phyloP scores from a whole-genome alignment of 2,888 invertebrate species.

The Baccha elongata region DNA sequence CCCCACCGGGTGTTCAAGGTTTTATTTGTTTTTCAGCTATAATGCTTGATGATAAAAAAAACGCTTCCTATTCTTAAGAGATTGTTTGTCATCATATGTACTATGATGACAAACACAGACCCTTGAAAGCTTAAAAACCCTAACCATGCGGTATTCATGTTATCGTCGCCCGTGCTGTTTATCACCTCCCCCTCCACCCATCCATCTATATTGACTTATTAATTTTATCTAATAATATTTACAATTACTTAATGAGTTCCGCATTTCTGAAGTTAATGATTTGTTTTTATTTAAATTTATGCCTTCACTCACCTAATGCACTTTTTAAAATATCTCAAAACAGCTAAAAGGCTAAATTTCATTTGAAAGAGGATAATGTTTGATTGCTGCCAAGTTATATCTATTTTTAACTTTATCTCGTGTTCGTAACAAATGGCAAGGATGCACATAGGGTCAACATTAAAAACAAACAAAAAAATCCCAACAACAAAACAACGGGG shows the following conservation, averaged over 20 bases:
- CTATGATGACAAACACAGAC: slow-evolving; percentile 18
- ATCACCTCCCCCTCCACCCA: background rate
- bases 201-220: background rate
- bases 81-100: slow-evolving; percentile 36
- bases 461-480: background rate
- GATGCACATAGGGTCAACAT: slow-evolving; percentile 63
- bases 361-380: slow-evolving; percentile 29
- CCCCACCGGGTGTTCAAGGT: slow-evolving; percentile 31
- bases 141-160: slow-evolving; percentile 19
- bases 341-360: slow-evolving; percentile 5
- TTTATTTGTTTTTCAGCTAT: slow-evolving; percentile 39
- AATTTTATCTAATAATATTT: background rate
- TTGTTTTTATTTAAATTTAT: background rate
- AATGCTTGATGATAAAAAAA: slow-evolving; percentile 10
- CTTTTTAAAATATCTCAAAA: slow-evolving; percentile 20
- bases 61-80: slow-evolving; percentile 33
- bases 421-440: slow-evolving; percentile 58
- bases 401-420: slow-evolving; percentile 56
- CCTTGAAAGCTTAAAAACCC: slow-evolving; percentile 55
- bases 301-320: slow-evolving; percentile 17
- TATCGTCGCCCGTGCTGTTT: background rate
- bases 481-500: background rate
- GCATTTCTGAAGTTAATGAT: slow-evolving; percentile 8
- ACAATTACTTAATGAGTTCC: slow-evolving; percentile 15
- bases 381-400: slow-evolving; percentile 49